These are phyloP conservation scores for Dromius quadrimaculatus DNA, from an alignment of 2,888 invertebrate species.

Conservation along the genomic window DNA sequence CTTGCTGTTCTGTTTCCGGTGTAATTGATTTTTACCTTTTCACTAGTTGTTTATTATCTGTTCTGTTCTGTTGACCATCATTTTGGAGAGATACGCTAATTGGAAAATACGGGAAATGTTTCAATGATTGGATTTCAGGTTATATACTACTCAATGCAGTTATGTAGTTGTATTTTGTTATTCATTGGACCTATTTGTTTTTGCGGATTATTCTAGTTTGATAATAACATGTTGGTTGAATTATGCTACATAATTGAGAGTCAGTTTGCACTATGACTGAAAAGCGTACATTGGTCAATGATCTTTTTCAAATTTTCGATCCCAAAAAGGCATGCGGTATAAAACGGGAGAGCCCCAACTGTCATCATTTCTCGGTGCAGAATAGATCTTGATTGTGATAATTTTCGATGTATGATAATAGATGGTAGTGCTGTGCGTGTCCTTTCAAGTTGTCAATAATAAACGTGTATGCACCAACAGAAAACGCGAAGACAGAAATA, in stretches of 20 bases:
- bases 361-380: no score
- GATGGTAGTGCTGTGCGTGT: neutral
- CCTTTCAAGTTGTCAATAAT: neutral
- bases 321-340: no score
- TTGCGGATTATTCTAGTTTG: no score
- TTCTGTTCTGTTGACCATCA: neutral
- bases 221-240: neutral
- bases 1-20: slow-evolving; percentile 13
- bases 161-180: no score
- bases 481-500: no score
- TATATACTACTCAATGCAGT: neutral
- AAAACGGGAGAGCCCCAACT: no score
- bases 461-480: no score
- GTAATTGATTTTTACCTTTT: slow-evolving; percentile 37
- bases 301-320: no score
- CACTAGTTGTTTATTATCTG: slow-evolving; percentile 17
- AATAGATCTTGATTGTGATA: no score
- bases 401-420: neutral
- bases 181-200: no score
- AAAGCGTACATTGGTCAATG: no score
- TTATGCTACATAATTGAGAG: neutral
- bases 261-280: no score
- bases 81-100: slow-evolving; percentile 1
- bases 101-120: slow-evolving; percentile 1
- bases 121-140: slow-evolving; percentile 10